Percentiles rank a stretch among this genome's conserved stretches.
These are phyloP conservation scores for Emydoidea blandingii DNA, from an alignment of 2,797 vertebrate species.

Conservation along the genomic window DNA sequence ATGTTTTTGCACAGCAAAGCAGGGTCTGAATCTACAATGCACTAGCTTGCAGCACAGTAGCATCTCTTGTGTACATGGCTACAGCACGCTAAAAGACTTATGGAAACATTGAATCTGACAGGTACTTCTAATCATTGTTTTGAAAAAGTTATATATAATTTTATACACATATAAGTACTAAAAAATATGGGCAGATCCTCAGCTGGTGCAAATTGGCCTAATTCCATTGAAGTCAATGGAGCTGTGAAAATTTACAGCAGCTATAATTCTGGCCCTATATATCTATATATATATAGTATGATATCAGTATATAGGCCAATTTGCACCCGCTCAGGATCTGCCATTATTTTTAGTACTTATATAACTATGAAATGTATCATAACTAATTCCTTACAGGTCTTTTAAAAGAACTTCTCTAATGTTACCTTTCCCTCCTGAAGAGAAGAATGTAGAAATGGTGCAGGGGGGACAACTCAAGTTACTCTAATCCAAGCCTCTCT, in stretches of 20 bases:
- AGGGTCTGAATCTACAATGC: background rate
- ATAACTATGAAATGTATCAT: background rate
- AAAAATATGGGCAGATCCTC: background rate
- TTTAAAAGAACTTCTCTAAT: conserved; percentile 3
- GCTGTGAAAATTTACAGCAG: background rate
- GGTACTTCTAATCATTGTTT: background rate
- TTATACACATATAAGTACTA: conserved; percentile 7
- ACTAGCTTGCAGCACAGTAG: background rate
- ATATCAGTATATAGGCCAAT: background rate
- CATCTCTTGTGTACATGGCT: background rate
- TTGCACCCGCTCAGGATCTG: background rate
- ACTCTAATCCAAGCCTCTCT: background rate
- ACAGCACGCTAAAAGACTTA: background rate
- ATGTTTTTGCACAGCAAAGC: background rate
- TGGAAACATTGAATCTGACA: conserved; percentile 2
- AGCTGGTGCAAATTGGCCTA: background rate
- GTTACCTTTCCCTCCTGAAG: background rate
- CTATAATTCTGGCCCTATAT: background rate
- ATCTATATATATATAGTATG: background rate
- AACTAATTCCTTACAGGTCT: background rate
- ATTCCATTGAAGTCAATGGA: background rate
- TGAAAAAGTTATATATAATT: conserved; percentile 5
- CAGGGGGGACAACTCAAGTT: background rate
- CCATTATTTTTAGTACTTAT: background rate
- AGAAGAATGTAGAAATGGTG: background rate